These are phyloP conservation scores for Galeruca laticollis DNA, from an alignment of 2,888 invertebrate genomes.

Conservation along the genomic window DNA sequence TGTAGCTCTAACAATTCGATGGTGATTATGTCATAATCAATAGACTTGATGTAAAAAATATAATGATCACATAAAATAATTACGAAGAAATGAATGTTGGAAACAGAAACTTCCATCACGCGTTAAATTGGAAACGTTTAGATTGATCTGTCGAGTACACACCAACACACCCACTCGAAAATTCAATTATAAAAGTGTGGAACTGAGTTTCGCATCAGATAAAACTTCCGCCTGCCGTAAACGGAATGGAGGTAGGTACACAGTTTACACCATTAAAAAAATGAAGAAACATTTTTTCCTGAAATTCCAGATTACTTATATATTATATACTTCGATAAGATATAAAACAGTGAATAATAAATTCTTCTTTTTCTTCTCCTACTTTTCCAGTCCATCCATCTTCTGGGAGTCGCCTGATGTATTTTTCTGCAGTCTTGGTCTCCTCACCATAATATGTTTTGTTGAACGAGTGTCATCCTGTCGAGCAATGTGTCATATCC, in stretches of 20 bases:
- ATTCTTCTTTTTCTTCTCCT: no score
- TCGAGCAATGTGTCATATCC: no score
- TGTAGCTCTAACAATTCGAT: not conserved
- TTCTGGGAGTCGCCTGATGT: no score
- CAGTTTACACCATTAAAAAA: constrained; percentile 6
- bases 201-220: constrained; percentile 45
- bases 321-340: no score
- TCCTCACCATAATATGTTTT: no score
- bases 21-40: constrained; percentile 55
- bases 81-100: constrained; percentile 38
- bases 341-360: no score
- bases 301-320: no score
- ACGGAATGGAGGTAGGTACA: constrained; percentile 5
- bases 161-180: constrained; percentile 54
- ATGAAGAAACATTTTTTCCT: not conserved
- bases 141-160: constrained; percentile 55
- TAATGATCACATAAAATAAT: constrained; percentile 26
- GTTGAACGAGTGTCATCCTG: no score
- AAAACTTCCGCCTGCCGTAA: constrained; percentile 24
- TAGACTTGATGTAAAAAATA: not conserved
- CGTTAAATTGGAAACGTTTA: constrained; percentile 54
- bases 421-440: no score
- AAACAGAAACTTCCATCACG: constrained; percentile 44
- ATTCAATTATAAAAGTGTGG: constrained; percentile 55
- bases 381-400: no score